A percentile compares a stretch with the other conserved stretches of the same genome.
Conservation (phyloP, 1,140 invertebrate genomes). For the Leptinotarsa lineolata region DNA sequence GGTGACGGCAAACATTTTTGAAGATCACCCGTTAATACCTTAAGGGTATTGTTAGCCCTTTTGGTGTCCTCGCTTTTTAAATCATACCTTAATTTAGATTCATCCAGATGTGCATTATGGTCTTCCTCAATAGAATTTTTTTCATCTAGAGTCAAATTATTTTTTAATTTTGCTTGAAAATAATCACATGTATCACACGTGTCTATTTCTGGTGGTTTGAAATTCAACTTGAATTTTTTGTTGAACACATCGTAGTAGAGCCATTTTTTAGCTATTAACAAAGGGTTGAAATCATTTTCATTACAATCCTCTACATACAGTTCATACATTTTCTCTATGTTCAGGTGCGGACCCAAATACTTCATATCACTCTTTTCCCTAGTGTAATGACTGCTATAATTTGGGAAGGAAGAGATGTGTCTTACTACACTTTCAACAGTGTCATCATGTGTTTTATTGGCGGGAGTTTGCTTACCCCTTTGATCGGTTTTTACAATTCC, state of each 20-base stretch:
- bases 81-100: constrained; percentile 18
- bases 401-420: constrained; percentile 12
- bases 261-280: constrained; percentile 21
- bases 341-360: constrained; percentile 9
- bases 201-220: constrained; percentile 21
- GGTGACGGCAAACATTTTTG: constrained; percentile 13
- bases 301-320: constrained; percentile 20
- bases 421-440: constrained; percentile 1
- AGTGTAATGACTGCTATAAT: constrained; percentile 12
- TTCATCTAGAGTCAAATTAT: constrained; percentile 19
- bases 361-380: constrained; percentile 8
- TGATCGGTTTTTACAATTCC: constrained; percentile 10
- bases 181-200: constrained; percentile 17
- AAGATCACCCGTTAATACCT: constrained; percentile 7
- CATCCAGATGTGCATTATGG: constrained; percentile 12
- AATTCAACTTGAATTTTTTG: constrained; percentile 17
- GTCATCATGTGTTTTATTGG: constrained; percentile 11
- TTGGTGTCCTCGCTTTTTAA: constrained; percentile 19
- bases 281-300: constrained; percentile 7
- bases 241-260: constrained; percentile 16
- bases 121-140: constrained; percentile 13
- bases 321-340: constrained; percentile 19
- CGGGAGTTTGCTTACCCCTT: constrained; percentile 10
- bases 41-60: constrained; percentile 5
- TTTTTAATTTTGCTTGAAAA: constrained; percentile 10